Conservation (phyloP, 2,888 invertebrate genomes). For the Ctenicera cuprea region DNA sequence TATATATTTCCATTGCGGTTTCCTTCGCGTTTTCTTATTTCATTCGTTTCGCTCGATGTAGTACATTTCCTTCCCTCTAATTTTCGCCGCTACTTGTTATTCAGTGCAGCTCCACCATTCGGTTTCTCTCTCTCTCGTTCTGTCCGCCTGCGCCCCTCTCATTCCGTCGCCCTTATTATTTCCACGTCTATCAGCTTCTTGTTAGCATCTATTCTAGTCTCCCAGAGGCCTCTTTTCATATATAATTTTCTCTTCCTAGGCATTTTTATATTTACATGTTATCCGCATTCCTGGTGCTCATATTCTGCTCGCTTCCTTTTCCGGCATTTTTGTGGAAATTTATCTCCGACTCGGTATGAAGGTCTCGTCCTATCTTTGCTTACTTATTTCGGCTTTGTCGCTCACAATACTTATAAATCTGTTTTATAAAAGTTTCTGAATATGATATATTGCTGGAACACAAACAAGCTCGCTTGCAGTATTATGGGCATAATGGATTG, state of each 20-base stretch:
- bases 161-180: conserved; percentile 65
- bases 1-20: conserved; percentile 55
- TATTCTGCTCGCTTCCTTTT: conserved; percentile 54
- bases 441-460: conserved; percentile 42
- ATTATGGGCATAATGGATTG: conserved; percentile 48
- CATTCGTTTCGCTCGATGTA: conserved; percentile 60
- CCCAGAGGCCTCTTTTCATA: conserved; percentile 62
- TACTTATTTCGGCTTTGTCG: conserved; percentile 53
- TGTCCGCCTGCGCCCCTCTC: conserved; percentile 53
- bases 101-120: conserved; percentile 62
- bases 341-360: conserved; percentile 56
- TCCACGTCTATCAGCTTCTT: conserved; percentile 69
- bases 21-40: conserved; percentile 58
- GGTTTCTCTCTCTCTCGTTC: conserved; percentile 53
- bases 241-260: conserved; percentile 65
- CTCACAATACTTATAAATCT: conserved; percentile 55
- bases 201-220: conserved; percentile 64
- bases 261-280: conserved; percentile 67
- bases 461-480: conserved; percentile 39
- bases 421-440: conserved; percentile 54
- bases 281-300: conserved; percentile 62
- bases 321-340: conserved; percentile 62
- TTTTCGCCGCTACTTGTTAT: conserved; percentile 67
- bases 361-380: conserved; percentile 52
- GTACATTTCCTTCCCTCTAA: conserved; percentile 60